These are phyloP conservation scores for Lucifuga dentata DNA, from an alignment of 2,113 vertebrate species.

Conservation along the genomic window DNA sequence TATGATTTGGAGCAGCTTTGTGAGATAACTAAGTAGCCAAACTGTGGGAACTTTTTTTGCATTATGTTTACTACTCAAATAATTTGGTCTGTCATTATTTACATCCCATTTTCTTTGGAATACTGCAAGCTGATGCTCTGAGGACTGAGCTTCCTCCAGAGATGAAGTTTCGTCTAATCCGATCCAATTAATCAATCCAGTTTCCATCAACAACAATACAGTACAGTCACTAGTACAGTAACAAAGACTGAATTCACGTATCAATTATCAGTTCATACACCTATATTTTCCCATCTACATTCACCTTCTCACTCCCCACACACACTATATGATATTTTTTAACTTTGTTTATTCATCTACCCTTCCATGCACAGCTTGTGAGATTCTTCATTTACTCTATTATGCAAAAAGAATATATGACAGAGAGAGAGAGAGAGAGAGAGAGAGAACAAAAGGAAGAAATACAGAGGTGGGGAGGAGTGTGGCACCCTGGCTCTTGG, in stretches of 20 bases:
- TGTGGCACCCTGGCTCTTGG: conserved; percentile 67
- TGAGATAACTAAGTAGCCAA: neutral
- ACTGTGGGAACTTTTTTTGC: neutral
- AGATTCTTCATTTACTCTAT: too few species aligned
- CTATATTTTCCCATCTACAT: too few species aligned
- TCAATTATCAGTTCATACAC: too few species aligned
- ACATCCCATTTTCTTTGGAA: neutral
- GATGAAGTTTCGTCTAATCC: neutral
- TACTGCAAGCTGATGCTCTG: neutral
- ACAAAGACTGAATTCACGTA: too few species aligned
- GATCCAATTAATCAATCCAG: neutral
- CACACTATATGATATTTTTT: too few species aligned
- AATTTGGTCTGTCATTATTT: too few species aligned
- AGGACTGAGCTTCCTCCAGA: neutral
- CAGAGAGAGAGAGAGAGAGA: conserved; percentile 3
- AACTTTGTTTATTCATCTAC: too few species aligned
- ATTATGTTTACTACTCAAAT: too few species aligned
- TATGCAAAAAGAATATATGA: neutral
- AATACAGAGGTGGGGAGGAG: conserved; percentile 56
- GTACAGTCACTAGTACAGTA: too few species aligned
- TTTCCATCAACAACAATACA: neutral
- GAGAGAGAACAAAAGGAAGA: conserved; percentile 27
- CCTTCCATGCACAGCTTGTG: too few species aligned
- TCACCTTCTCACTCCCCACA: too few species aligned
- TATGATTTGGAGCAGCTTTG: neutral